Percentiles rank a stretch among this genome's conserved stretches.
Evolutionary conservation across 1,140 invertebrate genomes (phyloP).

Genomic region (Nasonia vitripennis): DNA sequence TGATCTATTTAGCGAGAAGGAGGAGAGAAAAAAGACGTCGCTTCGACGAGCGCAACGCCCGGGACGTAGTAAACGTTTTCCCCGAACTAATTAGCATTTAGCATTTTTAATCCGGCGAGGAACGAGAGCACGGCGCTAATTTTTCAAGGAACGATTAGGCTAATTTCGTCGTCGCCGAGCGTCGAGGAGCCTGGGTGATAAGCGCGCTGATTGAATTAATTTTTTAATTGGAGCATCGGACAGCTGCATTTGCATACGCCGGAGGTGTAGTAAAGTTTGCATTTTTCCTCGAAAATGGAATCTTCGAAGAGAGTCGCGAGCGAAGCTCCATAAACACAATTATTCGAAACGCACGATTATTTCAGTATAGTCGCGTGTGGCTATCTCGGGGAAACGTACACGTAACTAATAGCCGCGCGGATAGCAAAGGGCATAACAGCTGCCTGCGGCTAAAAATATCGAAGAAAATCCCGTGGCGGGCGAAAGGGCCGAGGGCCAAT

Average conservation of each 20-base stretch:
- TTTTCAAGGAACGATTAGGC: constrained; percentile 35
- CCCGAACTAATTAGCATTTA: constrained; percentile 73
- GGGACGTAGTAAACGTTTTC: constrained; percentile 56
- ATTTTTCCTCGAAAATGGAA: neutral
- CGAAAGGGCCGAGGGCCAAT: constrained; percentile 67
- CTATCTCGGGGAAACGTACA: neutral
- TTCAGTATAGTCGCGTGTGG: no score
- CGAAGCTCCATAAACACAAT: constrained; percentile 39
- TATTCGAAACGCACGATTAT: constrained; percentile 38
- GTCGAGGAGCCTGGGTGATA: neutral
- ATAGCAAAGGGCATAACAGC: constrained; percentile 6
- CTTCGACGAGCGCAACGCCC: constrained; percentile 14
- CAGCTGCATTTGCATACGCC: constrained; percentile 21
- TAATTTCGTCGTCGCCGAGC: neutral
- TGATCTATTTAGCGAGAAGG: constrained; percentile 65
- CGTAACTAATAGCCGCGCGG: neutral
- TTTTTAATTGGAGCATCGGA: neutral
- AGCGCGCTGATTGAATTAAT: constrained; percentile 37
- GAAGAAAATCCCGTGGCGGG: constrained; percentile 63
- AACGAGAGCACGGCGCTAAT: constrained; percentile 55
- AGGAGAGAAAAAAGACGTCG: constrained; percentile 30
- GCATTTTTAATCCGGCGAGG: constrained; percentile 70
- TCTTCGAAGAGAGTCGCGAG: neutral
- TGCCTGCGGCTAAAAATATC: constrained; percentile 59
- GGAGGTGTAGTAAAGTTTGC: neutral